Evolutionary conservation across 2,113 vertebrate species (phyloP).

Genomic region (Spheniscus mendiculus): DNA sequence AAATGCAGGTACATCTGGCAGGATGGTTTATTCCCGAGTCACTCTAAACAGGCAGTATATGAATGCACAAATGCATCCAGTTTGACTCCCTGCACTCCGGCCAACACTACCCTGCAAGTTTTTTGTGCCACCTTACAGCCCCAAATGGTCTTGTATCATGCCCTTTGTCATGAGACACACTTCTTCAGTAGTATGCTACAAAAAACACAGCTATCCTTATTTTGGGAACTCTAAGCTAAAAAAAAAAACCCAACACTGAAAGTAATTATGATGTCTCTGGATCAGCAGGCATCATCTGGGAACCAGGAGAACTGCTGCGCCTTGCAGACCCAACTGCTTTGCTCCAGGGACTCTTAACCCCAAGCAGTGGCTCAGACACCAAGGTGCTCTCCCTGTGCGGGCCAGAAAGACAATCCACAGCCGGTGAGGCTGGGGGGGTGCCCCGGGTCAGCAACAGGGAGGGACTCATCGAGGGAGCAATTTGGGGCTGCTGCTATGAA

Average conservation of each 20-base stretch:
- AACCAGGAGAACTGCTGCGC: neutral
- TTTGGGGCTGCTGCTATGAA: neutral
- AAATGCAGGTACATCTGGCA: neutral
- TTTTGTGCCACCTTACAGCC: neutral
- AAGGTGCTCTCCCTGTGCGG: neutral
- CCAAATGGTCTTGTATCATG: accelerated
- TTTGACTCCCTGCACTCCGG: neutral
- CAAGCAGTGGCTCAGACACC: neutral
- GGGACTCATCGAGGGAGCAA: accelerated
- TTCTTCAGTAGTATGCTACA: neutral
- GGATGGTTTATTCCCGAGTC: neutral
- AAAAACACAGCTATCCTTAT: neutral
- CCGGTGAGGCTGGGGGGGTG: accelerated
- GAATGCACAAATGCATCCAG: neutral
- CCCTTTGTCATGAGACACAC: neutral
- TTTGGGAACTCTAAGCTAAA: neutral
- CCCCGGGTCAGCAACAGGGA: neutral
- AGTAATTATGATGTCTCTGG: neutral
- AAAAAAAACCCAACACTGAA: neutral
- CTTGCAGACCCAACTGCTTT: neutral
- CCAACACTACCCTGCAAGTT: neutral
- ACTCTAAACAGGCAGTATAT: neutral
- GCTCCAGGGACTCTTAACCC: neutral
- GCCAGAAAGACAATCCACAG: neutral
- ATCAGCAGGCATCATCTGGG: neutral